A percentile compares a stretch with the other conserved stretches of the same genome.
Conservation (phyloP, 2,113 vertebrate genomes). For the Catharus minimus region DNA sequence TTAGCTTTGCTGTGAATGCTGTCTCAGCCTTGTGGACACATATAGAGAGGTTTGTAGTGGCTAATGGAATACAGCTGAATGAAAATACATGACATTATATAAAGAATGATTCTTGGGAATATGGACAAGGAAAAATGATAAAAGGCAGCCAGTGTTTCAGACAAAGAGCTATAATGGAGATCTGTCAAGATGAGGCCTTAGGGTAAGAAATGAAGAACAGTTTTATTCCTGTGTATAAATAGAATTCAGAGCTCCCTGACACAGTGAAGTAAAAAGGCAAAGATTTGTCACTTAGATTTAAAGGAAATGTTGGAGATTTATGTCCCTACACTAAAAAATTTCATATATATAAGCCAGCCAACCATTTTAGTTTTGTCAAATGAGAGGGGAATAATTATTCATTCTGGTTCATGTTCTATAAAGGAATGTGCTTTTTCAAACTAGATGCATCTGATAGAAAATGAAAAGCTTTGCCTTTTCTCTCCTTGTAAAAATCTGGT, state of each 20-base stretch:
- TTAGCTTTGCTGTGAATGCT: not conserved
- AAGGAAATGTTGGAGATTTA: not conserved
- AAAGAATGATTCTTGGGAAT: not conserved
- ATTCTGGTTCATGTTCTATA: not conserved
- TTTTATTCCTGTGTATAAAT: conserved; percentile 18
- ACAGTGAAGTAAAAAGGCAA: not conserved
- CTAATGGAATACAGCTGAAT: conserved; percentile 38
- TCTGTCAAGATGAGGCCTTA: conserved; percentile 6
- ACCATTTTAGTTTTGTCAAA: not conserved
- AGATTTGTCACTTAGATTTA: conserved; percentile 1
- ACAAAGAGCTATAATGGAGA: not conserved
- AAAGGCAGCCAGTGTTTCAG: not conserved
- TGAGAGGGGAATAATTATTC: conserved; percentile 1
- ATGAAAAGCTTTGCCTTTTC: not conserved
- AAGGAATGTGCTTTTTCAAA: conserved; percentile 1
- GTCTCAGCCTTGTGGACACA: not conserved
- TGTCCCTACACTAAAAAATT: not conserved
- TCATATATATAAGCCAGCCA: not conserved
- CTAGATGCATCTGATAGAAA: not conserved
- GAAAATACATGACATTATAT: not conserved
- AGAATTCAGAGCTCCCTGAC: conserved; percentile 29
- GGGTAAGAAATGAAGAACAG: not conserved
- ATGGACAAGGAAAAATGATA: not conserved
- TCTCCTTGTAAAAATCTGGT: not conserved
- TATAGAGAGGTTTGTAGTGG: not conserved